Base-by-base conservation (phyloP, 2,113 vertebrate genomes). In the Sterrhoptilus dennistouni region DNA sequence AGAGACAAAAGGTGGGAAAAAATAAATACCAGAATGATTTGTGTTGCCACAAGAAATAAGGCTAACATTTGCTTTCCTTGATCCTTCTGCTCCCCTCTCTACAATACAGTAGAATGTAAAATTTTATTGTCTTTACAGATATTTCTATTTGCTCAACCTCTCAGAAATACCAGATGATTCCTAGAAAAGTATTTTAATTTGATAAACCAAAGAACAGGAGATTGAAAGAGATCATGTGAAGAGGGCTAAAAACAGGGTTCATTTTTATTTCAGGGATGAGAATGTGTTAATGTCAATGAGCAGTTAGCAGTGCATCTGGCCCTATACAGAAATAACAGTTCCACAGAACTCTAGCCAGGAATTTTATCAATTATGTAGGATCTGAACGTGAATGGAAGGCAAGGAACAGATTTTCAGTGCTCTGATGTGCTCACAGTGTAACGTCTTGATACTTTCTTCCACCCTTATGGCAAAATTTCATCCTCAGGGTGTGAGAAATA, bases 141-240 rank as follows among this genome's bases (percentile, higher is more conserved):
- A 84, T 49, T 87, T 74, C 49, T 87, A 49, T 97, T 95, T 95
- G 71, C 78, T 81, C 90, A 90, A 9, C 28, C 47, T 94, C 70
- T 96, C 75, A 76, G 78, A 95, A 94, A 89, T 83, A 87, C 59
- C 33, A 94, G 75, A 95, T 81, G 77, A 94, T 95, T 94, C 71
- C 57, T 47, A 49, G 85, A 96, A 89, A 71, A 72, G 50, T 77
- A 90, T 96, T 95, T 94, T 96, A 96, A 95, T 89, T 50, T 86
- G 56, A 89, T 31, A 65, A 96, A 54, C 24, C 19, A 47, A 71
- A 89, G 65, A 94, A 90, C 42, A 91, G 87, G 78, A 89, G 87
- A 91, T 27, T 75, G 52, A 83, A 95, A 90, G 68, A 90, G 84
- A 83, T 36, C 59, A 54, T 20, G 31, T 60, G 66, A 91, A 86